A percentile compares a stretch with the other conserved stretches of the same genome.
Conservation (phyloP, 2,797 vertebrate genomes). For the Bradypodion ventrale region DNA sequence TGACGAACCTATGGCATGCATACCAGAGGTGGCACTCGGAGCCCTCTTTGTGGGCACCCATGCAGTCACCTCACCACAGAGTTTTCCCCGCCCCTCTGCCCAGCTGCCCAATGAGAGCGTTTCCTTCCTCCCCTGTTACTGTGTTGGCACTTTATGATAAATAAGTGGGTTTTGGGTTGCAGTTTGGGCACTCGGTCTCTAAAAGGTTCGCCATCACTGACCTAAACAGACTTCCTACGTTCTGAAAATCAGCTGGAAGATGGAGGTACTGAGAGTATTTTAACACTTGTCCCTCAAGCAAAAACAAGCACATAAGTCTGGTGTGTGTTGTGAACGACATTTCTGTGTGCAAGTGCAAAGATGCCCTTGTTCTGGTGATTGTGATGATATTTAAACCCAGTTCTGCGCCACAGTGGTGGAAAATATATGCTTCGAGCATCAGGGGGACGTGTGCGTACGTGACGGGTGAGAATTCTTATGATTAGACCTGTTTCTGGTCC, state of each 20-base stretch:
- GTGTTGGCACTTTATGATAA: too few relatives aligned
- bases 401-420: too few relatives aligned
- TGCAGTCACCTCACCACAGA: too few relatives aligned
- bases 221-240: background rate
- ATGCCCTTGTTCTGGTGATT: background rate
- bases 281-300: background rate
- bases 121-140: too few relatives aligned
- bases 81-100: too few relatives aligned
- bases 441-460: background rate
- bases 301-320: background rate
- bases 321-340: background rate
- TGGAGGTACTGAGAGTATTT: background rate
- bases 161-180: too few relatives aligned
- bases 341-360: background rate
- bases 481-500: conserved; percentile 12
- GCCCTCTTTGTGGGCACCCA: too few relatives aligned
- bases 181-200: too few relatives aligned
- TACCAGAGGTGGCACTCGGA: too few relatives aligned
- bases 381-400: background rate
- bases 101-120: too few relatives aligned
- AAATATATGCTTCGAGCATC: background rate
- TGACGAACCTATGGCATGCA: too few relatives aligned
- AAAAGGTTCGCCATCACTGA: too few relatives aligned
- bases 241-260: background rate
- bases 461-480: background rate